A percentile compares a stretch with the other conserved stretches of the same genome.
These are phyloP conservation scores for Drosophila nr. perissopoda DNA, from an alignment of 2,888 invertebrate genomes.

Conservation along the genomic window DNA sequence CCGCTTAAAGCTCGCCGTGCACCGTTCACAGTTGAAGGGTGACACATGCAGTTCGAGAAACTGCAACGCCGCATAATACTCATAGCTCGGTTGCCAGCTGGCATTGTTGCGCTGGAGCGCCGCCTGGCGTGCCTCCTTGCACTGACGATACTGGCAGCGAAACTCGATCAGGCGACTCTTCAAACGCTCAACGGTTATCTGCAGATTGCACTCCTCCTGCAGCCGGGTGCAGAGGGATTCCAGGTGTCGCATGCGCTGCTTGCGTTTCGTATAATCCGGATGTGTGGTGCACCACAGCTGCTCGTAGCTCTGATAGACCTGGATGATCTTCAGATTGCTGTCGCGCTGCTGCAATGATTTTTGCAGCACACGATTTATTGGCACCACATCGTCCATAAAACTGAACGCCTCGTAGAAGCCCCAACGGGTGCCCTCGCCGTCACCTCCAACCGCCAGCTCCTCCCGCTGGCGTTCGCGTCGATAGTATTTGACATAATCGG, in stretches of 20 bases:
- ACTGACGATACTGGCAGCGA: conserved; percentile 74
- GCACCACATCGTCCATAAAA: conserved; percentile 74
- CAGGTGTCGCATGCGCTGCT: conserved; percentile 68
- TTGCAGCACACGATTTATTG: conserved; percentile 62
- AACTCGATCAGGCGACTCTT: conserved; percentile 77
- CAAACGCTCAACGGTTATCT: conserved; percentile 71
- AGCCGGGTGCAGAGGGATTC: conserved; percentile 71
- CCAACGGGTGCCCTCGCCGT: conserved; percentile 58
- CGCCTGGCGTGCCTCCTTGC: conserved; percentile 67
- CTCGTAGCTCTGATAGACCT: conserved; percentile 68
- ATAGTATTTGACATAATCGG: conserved; percentile 78
- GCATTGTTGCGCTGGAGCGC: conserved; percentile 52
- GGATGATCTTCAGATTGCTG: conserved; percentile 75
- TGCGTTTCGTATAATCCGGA: conserved; percentile 75
- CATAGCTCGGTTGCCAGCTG: conserved; percentile 65
- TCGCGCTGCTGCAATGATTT: conserved; percentile 68
- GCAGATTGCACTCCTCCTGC: conserved; percentile 71
- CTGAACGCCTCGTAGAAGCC: conserved; percentile 72
- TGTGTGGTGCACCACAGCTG: conserved; percentile 80
- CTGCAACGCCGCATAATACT: conserved; percentile 68
- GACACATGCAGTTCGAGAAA: conserved; percentile 80
- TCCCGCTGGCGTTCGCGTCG: conserved; percentile 60
- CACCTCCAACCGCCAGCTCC: conserved; percentile 21
- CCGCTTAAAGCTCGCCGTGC: conserved; percentile 67
- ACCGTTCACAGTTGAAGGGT: conserved; percentile 71